These are phyloP conservation scores for Mesorhabditis spiculigera DNA, from an alignment of 2,888 invertebrate species.

Conservation along the genomic window DNA sequence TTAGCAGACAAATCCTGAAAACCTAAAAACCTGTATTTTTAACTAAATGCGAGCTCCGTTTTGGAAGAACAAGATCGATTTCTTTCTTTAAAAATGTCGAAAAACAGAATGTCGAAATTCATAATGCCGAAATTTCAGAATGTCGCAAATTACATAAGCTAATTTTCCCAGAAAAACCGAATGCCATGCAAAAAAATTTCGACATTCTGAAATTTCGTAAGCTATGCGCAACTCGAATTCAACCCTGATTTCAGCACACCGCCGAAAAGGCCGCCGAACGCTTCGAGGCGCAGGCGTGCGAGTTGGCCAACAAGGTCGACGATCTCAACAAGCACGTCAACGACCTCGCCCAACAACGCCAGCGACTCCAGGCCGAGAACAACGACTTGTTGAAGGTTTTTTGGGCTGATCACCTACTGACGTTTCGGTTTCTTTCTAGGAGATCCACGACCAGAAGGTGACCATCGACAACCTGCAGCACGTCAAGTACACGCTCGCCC, in stretches of 20 bases:
- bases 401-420: background rate
- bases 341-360: slow-evolving; percentile 93
- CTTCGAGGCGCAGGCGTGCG: slow-evolving; percentile 84
- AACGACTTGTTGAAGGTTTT: slow-evolving; percentile 52
- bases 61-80: too few relatives aligned
- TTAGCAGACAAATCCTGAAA: too few relatives aligned
- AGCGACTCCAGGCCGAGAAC: slow-evolving; percentile 79
- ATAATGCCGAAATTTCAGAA: too few relatives aligned
- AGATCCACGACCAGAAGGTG: slow-evolving; percentile 94
- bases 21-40: too few relatives aligned
- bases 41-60: too few relatives aligned
- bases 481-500: slow-evolving; percentile 81
- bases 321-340: slow-evolving; percentile 81
- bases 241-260: slow-evolving; percentile 57
- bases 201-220: background rate
- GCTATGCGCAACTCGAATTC: background rate
- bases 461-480: slow-evolving; percentile 87
- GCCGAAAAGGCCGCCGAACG: slow-evolving; percentile 73
- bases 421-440: slow-evolving; percentile 59
- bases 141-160: too few relatives aligned
- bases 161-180: too few relatives aligned
- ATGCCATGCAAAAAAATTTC: too few relatives aligned
- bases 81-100: too few relatives aligned
- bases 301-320: slow-evolving; percentile 90
- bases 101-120: too few relatives aligned